Percentiles rank a stretch among this genome's conserved stretches.
These are phyloP conservation scores for Amia ocellicauda DNA, from an alignment of 2,113 vertebrate species.

Conservation along the genomic window DNA sequence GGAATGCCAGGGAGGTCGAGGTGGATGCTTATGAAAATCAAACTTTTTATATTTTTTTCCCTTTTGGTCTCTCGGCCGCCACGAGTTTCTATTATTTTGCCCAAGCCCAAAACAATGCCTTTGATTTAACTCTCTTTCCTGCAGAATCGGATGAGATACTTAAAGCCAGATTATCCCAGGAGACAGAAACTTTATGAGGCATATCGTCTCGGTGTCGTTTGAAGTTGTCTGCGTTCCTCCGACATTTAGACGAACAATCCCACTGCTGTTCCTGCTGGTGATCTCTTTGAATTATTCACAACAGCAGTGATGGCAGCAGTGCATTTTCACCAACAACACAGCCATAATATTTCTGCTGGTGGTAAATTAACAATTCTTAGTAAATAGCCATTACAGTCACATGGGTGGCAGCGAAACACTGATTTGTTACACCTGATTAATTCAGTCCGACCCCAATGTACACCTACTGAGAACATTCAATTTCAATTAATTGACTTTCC, in stretches of 20 bases:
- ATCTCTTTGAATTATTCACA: constrained; percentile 38
- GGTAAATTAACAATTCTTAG: background rate
- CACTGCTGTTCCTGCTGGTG: constrained; percentile 35
- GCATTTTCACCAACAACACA: background rate
- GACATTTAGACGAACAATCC: constrained; percentile 35
- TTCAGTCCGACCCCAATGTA: background rate
- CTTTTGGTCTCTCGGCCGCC: constrained; percentile 51
- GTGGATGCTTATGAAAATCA: constrained; percentile 31
- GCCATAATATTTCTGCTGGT: constrained; percentile 4
- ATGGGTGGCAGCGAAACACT: background rate
- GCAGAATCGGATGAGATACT: constrained; percentile 63
- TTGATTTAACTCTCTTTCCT: constrained; percentile 68
- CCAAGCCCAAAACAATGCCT: constrained; percentile 52
- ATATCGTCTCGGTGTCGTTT: constrained; percentile 47
- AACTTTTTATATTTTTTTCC: constrained; percentile 57
- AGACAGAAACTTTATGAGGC: constrained; percentile 61
- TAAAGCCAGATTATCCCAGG: constrained; percentile 65
- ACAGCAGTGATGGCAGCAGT: background rate
- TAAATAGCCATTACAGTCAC: background rate
- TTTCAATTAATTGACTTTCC: no score
- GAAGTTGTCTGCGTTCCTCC: constrained; percentile 47
- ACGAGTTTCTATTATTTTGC: constrained; percentile 55
- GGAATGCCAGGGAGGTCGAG: constrained; percentile 28
- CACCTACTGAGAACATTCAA: background rate
- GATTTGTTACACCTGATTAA: background rate